Percentiles rank a stretch among this genome's conserved stretches.
These are phyloP conservation scores for Montifringilla adamsi DNA, from an alignment of 2,113 vertebrate species.

Conservation along the genomic window DNA sequence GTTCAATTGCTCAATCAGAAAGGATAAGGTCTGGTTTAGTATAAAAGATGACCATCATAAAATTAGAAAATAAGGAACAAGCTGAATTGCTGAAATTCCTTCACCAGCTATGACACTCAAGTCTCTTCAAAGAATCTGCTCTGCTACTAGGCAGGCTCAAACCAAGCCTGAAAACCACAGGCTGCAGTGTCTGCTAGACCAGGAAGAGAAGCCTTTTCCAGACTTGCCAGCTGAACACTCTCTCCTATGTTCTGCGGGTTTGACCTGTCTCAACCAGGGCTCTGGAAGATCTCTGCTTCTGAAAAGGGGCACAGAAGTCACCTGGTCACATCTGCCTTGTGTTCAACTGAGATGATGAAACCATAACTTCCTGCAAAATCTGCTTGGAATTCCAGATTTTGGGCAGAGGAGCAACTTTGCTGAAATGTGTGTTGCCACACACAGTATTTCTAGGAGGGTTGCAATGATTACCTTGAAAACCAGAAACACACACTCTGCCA, in stretches of 20 bases:
- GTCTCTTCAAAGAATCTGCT: not conserved
- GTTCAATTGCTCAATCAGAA: not conserved
- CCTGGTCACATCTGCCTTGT: not conserved
- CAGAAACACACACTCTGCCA: not conserved
- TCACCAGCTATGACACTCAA: not conserved
- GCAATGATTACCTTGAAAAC: not conserved
- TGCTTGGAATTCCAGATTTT: not conserved
- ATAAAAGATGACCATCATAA: not conserved
- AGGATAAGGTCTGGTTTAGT: not conserved
- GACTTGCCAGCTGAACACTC: not conserved
- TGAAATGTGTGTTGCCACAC: not conserved
- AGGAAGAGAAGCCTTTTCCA: not conserved
- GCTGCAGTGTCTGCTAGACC: not conserved
- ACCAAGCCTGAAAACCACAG: not conserved
- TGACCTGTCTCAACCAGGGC: not conserved
- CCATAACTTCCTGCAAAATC: not conserved
- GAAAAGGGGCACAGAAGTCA: not conserved
- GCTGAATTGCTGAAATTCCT: not conserved
- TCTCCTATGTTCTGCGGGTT: accelerated
- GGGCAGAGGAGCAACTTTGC: not conserved
- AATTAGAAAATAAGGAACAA: not conserved
- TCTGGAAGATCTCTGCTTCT: not conserved
- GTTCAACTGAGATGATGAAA: not conserved
- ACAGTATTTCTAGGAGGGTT: not conserved
- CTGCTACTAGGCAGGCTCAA: not conserved